Conservation (phyloP, 2,113 vertebrate genomes). For the Stigmatopora nigra region DNA sequence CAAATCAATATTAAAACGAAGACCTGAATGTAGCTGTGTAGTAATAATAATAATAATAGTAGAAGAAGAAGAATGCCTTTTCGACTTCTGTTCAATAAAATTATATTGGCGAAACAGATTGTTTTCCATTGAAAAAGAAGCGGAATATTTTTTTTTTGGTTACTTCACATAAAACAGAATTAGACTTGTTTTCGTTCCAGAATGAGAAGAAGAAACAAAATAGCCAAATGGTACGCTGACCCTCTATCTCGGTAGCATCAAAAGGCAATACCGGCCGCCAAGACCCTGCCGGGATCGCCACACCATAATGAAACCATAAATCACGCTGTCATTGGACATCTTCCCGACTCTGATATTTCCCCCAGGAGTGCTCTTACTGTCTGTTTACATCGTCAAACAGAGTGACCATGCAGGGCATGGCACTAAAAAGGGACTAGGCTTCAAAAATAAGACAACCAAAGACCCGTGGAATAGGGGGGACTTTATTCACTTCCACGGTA, state of each 20-base stretch:
- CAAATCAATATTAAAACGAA: too few species aligned
- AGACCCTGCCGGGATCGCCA: constrained; percentile 20
- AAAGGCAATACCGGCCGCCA: background rate
- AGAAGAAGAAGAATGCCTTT: too few species aligned
- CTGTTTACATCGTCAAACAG: constrained; percentile 56
- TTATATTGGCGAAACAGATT: too few species aligned
- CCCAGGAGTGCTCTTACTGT: constrained; percentile 45
- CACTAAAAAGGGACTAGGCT: constrained; percentile 52
- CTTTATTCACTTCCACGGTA: constrained; percentile 34
- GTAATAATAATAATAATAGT: too few species aligned
- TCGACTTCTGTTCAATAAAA: too few species aligned
- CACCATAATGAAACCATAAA: constrained; percentile 63
- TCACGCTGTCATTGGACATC: constrained; percentile 58
- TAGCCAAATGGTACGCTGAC: background rate
- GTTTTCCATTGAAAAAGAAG: too few species aligned
- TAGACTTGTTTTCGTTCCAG: too few species aligned
- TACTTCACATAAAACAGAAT: too few species aligned
- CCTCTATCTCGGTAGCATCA: background rate
- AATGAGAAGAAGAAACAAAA: too few species aligned
- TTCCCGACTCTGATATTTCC: constrained; percentile 60
- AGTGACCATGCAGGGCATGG: constrained; percentile 59
- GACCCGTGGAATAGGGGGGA: constrained; percentile 17
- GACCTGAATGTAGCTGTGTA: too few species aligned
- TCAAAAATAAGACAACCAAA: constrained; percentile 26
- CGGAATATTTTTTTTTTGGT: too few species aligned